phyloP scores from a whole-genome alignment of 2,797 vertebrate genomes.

The Thunnus albacares region DNA sequence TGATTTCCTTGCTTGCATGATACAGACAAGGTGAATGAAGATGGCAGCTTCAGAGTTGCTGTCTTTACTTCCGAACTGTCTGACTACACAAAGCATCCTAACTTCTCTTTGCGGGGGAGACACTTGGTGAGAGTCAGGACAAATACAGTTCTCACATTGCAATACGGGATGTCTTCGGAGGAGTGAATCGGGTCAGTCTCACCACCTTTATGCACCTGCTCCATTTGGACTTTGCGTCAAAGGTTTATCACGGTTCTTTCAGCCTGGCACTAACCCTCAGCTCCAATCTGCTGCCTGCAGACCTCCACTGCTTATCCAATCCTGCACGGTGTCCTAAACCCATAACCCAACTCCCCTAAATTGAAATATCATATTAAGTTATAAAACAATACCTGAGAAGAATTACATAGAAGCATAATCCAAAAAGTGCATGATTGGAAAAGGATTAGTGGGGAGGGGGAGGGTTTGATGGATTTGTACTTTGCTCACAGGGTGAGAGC shows the following conservation, averaged over 20 bases:
- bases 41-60: slow-evolving; percentile 5
- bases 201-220: slow-evolving; percentile 61
- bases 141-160: slow-evolving; percentile 7
- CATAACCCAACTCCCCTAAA: slow-evolving; percentile 69
- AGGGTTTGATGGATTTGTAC: slow-evolving; percentile 77
- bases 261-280: slow-evolving; percentile 50
- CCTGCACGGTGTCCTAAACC: slow-evolving; percentile 69
- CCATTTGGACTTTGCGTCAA: slow-evolving; percentile 64
- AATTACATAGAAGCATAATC: slow-evolving; percentile 84
- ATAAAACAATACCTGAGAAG: slow-evolving; percentile 84
- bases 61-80: not conserved
- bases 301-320: slow-evolving; percentile 75
- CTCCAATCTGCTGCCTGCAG: slow-evolving; percentile 71
- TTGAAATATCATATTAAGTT: slow-evolving; percentile 86
- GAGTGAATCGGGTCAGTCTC: slow-evolving; percentile 61
- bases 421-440: slow-evolving; percentile 87
- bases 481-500: slow-evolving; percentile 66
- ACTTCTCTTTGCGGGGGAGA: not conserved
- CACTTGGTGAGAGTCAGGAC: slow-evolving; percentile 14
- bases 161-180: not conserved
- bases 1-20: not conserved
- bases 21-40: slow-evolving; percentile 10
- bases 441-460: slow-evolving; percentile 76
- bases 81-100: slow-evolving; percentile 6
- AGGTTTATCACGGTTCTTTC: slow-evolving; percentile 67